phyloP scores from a whole-genome alignment of 2,888 invertebrate genomes.

The Ophion costatus region DNA sequence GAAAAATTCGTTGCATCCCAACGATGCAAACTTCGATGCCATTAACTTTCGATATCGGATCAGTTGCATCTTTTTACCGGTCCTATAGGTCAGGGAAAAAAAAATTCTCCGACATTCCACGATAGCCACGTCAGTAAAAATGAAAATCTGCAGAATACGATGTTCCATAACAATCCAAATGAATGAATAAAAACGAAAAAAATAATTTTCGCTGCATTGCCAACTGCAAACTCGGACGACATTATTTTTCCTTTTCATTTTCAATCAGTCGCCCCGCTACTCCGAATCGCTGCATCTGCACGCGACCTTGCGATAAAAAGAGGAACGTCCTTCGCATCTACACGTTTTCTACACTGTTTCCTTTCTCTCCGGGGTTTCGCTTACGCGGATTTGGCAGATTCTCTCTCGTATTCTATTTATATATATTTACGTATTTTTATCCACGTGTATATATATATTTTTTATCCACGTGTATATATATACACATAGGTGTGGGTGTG shows the following conservation, averaged over 20 bases:
- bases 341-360: conserved; percentile 42
- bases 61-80: too few species aligned
- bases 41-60: too few species aligned
- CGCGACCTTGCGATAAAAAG: conserved; percentile 55
- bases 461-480: not conserved
- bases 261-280: conserved; percentile 30
- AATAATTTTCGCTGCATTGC: not conserved
- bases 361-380: conserved; percentile 53
- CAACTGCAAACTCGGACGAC: not conserved
- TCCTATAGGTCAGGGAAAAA: too few species aligned
- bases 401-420: conserved; percentile 14
- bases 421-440: conserved; percentile 6
- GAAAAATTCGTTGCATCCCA: too few species aligned
- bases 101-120: too few species aligned
- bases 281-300: conserved; percentile 39
- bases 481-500: not conserved
- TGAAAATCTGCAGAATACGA: too few species aligned
- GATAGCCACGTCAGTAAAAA: too few species aligned
- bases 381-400: conserved; percentile 42
- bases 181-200: too few species aligned
- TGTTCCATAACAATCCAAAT: too few species aligned
- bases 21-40: too few species aligned
- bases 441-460: not conserved
- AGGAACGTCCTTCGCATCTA: conserved; percentile 53
- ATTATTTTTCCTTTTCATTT: conserved; percentile 23